phyloP scores from a whole-genome alignment of 2,888 invertebrate genomes.

The Strigamia maritima region DNA sequence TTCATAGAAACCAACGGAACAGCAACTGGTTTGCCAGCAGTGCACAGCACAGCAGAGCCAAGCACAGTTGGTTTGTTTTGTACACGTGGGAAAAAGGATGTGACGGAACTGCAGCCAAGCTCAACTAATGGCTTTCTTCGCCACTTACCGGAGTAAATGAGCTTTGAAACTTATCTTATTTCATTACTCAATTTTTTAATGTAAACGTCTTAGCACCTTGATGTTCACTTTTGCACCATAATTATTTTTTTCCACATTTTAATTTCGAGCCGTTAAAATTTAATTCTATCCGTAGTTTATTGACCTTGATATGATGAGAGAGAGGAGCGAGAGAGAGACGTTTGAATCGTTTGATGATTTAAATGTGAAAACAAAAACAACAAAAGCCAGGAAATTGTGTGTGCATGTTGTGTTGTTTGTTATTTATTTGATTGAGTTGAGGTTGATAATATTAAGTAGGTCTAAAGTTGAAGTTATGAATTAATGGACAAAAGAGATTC shows the following conservation, averaged over 20 bases:
- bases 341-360: too few species aligned
- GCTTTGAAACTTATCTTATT: neutral
- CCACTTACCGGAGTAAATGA: neutral
- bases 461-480: too few species aligned
- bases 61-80: constrained; percentile 9
- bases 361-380: neutral
- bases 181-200: neutral
- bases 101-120: constrained; percentile 3
- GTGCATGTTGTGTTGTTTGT: neutral
- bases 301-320: too few species aligned
- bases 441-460: too few species aligned
- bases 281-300: neutral
- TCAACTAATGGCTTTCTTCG: neutral
- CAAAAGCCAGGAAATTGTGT: neutral
- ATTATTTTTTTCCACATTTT: too few species aligned
- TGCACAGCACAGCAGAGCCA: neutral
- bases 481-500: too few species aligned
- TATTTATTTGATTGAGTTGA: too few species aligned
- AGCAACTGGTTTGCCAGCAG: neutral
- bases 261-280: too few species aligned
- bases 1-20: neutral
- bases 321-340: too few species aligned
- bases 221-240: neutral
- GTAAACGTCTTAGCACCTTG: neutral
- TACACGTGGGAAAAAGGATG: constrained; percentile 15